phyloP scores from a whole-genome alignment of 2,113 vertebrate species.

The Brachyhypopomus gauderio region DNA sequence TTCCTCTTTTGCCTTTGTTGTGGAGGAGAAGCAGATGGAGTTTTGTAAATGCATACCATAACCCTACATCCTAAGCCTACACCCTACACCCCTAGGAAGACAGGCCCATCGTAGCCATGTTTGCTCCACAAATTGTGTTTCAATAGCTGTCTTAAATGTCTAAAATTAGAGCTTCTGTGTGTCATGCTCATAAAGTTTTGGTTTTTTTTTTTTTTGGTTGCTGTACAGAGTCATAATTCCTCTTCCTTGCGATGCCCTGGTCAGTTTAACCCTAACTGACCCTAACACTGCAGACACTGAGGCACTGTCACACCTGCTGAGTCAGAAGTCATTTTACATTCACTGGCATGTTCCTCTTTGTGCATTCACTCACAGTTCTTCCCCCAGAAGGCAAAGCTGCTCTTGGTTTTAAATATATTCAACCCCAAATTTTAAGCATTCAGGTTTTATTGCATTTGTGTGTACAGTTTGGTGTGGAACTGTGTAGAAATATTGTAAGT shows the following conservation, averaged over 20 bases:
- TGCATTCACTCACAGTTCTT: constrained; percentile 1
- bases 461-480: constrained; percentile 31
- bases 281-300: background rate
- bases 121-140: background rate
- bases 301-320: background rate
- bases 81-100: background rate
- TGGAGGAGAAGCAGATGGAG: constrained; percentile 24
- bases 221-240: constrained; percentile 6
- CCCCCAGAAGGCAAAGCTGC: background rate
- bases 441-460: background rate
- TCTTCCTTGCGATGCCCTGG: constrained; percentile 22
- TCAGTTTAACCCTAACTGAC: background rate
- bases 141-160: background rate
- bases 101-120: constrained; percentile 1
- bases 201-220: constrained; percentile 17
- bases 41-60: constrained; percentile 2
- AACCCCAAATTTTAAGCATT: background rate
- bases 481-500: constrained; percentile 24
- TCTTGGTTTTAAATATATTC: background rate
- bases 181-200: background rate
- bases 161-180: background rate
- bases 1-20: constrained; percentile 25
- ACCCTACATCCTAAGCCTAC: background rate
- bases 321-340: background rate
- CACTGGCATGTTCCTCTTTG: background rate